phyloP scores from a whole-genome alignment of 2,888 invertebrate species.

The Neocrepidodera transversa region DNA sequence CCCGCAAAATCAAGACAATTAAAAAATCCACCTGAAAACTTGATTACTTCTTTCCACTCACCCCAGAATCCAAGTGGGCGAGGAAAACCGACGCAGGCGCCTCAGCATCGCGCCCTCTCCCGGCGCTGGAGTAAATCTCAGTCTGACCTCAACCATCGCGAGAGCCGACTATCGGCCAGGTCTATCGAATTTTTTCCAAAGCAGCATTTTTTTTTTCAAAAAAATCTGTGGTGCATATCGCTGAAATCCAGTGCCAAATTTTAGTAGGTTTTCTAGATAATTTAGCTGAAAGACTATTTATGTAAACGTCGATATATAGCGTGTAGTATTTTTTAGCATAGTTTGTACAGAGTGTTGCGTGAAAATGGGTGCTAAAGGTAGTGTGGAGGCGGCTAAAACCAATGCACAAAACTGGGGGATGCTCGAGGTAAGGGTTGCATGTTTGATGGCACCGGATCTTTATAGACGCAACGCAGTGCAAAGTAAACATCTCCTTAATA shows the following conservation, averaged over 20 bases:
- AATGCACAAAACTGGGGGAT: slow-evolving; percentile 82
- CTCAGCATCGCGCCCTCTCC: slow-evolving; percentile 49
- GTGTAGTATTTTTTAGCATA: slow-evolving; percentile 24
- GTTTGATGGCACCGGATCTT: background rate
- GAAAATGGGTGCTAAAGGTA: slow-evolving; percentile 81
- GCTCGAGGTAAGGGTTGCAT: slow-evolving; percentile 70
- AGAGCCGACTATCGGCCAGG: slow-evolving; percentile 38
- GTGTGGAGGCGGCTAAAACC: slow-evolving; percentile 82
- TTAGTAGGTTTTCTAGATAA: slow-evolving; percentile 26
- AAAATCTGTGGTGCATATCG: slow-evolving; percentile 35
- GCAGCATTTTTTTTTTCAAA: slow-evolving; percentile 30
- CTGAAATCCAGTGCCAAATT: slow-evolving; percentile 36
- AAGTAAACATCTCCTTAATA: background rate
- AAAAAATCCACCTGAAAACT: slow-evolving; percentile 50
- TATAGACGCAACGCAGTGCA: background rate
- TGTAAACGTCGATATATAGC: slow-evolving; percentile 10
- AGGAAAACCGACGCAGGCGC: slow-evolving; percentile 46
- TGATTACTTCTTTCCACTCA: slow-evolving; percentile 52
- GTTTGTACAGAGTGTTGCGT: slow-evolving; percentile 32
- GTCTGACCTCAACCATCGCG: slow-evolving; percentile 59
- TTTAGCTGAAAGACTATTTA: slow-evolving; percentile 17
- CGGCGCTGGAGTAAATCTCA: slow-evolving; percentile 55
- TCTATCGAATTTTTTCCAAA: slow-evolving; percentile 41
- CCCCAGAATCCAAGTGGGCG: slow-evolving; percentile 43
- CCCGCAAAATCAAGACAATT: slow-evolving; percentile 41